These are phyloP conservation scores for Daphoenositta chrysoptera DNA, from an alignment of 2,113 vertebrate genomes.

Conservation along the genomic window DNA sequence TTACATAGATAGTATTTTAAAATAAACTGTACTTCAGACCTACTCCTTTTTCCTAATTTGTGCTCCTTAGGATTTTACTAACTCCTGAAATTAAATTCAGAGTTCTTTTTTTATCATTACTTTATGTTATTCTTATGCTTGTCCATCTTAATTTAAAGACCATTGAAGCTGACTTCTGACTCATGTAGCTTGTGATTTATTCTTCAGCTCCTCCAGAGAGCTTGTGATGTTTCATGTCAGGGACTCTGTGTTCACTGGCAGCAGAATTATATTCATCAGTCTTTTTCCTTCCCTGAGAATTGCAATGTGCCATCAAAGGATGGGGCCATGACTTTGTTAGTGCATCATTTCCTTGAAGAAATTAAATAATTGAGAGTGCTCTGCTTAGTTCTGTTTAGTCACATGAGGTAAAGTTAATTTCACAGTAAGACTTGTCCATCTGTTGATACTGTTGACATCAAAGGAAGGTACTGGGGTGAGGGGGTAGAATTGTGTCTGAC, in stretches of 20 bases:
- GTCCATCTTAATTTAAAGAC: constrained; percentile 44
- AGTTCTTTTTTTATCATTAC: neutral
- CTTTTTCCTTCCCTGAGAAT: neutral
- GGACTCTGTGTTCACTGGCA: neutral
- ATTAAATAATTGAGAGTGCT: constrained; percentile 29
- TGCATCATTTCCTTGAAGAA: constrained; percentile 53
- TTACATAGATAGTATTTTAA: neutral
- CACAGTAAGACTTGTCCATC: neutral
- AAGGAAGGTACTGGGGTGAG: neutral
- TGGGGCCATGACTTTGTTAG: constrained; percentile 15
- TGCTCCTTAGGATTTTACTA: neutral
- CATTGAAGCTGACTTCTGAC: constrained; percentile 43
- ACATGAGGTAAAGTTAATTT: neutral
- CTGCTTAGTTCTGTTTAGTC: neutral
- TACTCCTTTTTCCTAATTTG: neutral
- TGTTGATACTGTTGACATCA: neutral
- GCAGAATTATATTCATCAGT: constrained; percentile 6
- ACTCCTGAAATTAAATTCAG: neutral
- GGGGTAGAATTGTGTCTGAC: neutral
- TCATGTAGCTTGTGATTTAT: constrained; percentile 42
- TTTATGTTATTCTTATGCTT: neutral
- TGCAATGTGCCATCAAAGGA: constrained; percentile 23
- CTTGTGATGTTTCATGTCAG: constrained; percentile 26
- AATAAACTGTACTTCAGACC: neutral
- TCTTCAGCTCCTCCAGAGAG: neutral